These are phyloP conservation scores for Monopis laevigella DNA, from an alignment of 2,888 invertebrate species.

Conservation along the genomic window DNA sequence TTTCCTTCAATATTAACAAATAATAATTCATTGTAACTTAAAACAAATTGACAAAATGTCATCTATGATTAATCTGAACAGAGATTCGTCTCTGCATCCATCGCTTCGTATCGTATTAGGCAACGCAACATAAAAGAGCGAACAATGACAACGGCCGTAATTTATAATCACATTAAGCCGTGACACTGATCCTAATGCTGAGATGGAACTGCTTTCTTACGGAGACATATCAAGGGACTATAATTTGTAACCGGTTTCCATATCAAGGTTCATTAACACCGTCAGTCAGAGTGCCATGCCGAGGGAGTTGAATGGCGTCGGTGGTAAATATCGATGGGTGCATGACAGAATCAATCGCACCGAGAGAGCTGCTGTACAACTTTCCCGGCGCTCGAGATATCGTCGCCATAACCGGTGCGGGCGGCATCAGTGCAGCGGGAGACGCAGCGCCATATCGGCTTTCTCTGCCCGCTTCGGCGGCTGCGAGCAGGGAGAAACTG, in stretches of 20 bases:
- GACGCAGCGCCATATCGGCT: constrained; percentile 47
- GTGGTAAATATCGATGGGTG: constrained; percentile 18
- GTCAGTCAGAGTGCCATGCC: constrained; percentile 2
- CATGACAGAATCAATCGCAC: constrained; percentile 36
- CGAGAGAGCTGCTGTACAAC: constrained; percentile 52
- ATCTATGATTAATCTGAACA: too few relatives aligned
- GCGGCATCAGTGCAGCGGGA: constrained; percentile 30
- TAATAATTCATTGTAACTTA: too few relatives aligned
- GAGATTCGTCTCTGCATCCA: too few relatives aligned
- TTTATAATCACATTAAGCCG: constrained; percentile 8
- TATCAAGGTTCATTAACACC: constrained; percentile 15
- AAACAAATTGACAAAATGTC: too few relatives aligned
- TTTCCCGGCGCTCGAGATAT: constrained; percentile 51
- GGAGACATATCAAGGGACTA: constrained; percentile 10
- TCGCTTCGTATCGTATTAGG: constrained; percentile 7
- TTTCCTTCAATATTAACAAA: too few relatives aligned
- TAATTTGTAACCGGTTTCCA: constrained; percentile 10
- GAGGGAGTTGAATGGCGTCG: constrained; percentile 1
- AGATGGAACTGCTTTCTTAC: constrained; percentile 9
- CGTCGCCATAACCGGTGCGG: constrained; percentile 29
- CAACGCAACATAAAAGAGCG: constrained; percentile 4
- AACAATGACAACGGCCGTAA: constrained; percentile 9
- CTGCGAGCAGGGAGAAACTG: constrained; percentile 47
- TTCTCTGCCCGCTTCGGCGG: constrained; percentile 48
- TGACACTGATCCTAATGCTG: constrained; percentile 10